Percentiles rank a stretch among this genome's conserved stretches.
Evolutionary conservation across 1,140 invertebrate genomes (phyloP).

Genomic region (Brachionus rubens): DNA sequence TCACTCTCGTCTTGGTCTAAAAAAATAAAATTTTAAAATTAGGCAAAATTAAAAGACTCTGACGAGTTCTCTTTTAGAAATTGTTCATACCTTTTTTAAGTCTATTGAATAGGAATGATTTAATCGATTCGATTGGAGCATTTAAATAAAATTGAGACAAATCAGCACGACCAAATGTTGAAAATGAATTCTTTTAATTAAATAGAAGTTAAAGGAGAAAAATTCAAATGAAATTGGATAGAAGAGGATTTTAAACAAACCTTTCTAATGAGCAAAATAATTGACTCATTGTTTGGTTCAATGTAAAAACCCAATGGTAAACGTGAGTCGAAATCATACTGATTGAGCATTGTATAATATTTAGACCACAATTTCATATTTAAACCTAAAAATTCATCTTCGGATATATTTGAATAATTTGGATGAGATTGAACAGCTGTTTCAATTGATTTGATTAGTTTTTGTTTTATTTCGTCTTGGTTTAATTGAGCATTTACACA

Average conservation of each 20-base stretch:
- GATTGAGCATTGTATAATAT: slow-evolving; percentile 40
- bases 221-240: neutral
- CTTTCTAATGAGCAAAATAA: slow-evolving; percentile 38
- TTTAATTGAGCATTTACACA: neutral
- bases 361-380: slow-evolving; percentile 39
- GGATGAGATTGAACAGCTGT: slow-evolving; percentile 12
- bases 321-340: slow-evolving; percentile 42
- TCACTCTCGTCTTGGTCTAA: neutral
- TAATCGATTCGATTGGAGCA: neutral
- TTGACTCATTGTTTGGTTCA: slow-evolving; percentile 23
- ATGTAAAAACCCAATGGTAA: neutral
- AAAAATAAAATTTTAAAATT: slow-evolving; percentile 12
- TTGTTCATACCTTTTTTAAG: neutral
- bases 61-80: neutral
- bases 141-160: slow-evolving; percentile 31
- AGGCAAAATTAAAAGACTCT: neutral
- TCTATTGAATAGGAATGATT: neutral
- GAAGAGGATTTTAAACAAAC: neutral
- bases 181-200: slow-evolving; percentile 13
- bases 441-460: slow-evolving; percentile 28
- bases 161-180: neutral
- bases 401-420: slow-evolving; percentile 6
- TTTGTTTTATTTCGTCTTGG: slow-evolving; percentile 23
- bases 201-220: neutral
- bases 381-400: slow-evolving; percentile 36